Base-by-base conservation (phyloP, 2,113 vertebrate species). In the Pagrus major region DNA sequence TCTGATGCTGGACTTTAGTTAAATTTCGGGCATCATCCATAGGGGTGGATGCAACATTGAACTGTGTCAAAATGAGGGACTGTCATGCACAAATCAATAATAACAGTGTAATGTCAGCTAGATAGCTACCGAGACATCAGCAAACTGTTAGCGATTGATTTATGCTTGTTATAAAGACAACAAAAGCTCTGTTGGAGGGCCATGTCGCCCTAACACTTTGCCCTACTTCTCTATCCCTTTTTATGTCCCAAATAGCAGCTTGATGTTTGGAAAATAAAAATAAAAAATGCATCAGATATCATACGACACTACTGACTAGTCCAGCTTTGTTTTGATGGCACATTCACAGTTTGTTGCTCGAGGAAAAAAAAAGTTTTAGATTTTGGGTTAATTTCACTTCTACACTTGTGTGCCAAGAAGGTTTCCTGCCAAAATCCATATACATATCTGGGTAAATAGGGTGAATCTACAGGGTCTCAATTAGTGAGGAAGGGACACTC, bases 391-490 rank as follows among this genome's bases (percentile, higher is more conserved):
- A 42, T 44, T 75, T 71, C 33, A 47, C 9, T 83, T 65, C 6
- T 25, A 60, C 20, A 8, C 29, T 52, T 65, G 18, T 35, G 21
- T 56, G 81, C 79, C 86, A 78, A 78, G 25, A 60, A 11, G 15
- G 51, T 35, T 59, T 51, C 21, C 23, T 81, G 71, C 80, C 80
- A 79, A 71, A 59, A 44, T 47, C 39, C 56, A 39, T 73, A 67
- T 37, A 23, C 58, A 14, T 73, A 74, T 79, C 71, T 85, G 78
- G 66, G 58, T 84, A 87, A 86, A 64, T 60, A 82, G 89, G 67
- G 20, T 77, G 65, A 79, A 80, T 86, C 85, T 89, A 80, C 76
- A 78, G 85, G 76, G 85, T 84, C 51, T 84, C 87, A 88, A 86
- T 88, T 91, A 89, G 78, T 16, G 25, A 55, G 42, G 25, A 49